phyloP scores from a whole-genome alignment of 2,888 invertebrate species.

The Himalopsyche tibetana region DNA sequence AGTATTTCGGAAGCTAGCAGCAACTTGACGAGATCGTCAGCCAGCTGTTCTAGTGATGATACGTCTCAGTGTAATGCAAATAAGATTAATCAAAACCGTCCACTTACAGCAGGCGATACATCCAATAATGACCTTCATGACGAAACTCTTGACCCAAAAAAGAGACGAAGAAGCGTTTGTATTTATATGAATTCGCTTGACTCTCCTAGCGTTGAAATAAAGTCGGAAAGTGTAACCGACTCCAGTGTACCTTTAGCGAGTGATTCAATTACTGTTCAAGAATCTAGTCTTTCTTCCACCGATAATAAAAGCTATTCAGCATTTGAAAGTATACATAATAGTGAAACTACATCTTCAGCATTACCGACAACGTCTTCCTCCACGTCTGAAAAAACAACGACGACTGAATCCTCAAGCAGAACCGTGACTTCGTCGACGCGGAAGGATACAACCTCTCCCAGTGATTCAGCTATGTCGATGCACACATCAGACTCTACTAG shows the following conservation, averaged over 20 bases:
- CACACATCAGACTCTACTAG: slow-evolving; percentile 69
- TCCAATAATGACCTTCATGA: slow-evolving; percentile 50
- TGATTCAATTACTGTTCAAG: slow-evolving; percentile 33
- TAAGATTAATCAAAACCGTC: slow-evolving; percentile 51
- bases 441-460: slow-evolving; percentile 68
- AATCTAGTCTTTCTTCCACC: slow-evolving; percentile 41
- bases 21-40: slow-evolving; percentile 61
- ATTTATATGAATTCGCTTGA: slow-evolving; percentile 65
- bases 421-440: slow-evolving; percentile 50
- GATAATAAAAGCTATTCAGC: slow-evolving; percentile 50
- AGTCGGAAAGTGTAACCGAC: slow-evolving; percentile 58
- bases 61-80: slow-evolving; percentile 55
- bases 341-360: slow-evolving; percentile 50
- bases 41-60: slow-evolving; percentile 64
- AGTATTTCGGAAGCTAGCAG: slow-evolving; percentile 59
- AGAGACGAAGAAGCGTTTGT: slow-evolving; percentile 66
- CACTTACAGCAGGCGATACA: slow-evolving; percentile 48
- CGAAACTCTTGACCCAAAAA: slow-evolving; percentile 54
- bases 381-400: slow-evolving; percentile 56
- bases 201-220: slow-evolving; percentile 62
- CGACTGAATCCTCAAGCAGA: slow-evolving; percentile 55
- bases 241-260: slow-evolving; percentile 43
- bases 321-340: slow-evolving; percentile 28
- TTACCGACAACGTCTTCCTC: slow-evolving; percentile 55
- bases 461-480: slow-evolving; percentile 69